Evolutionary conservation across 2,113 vertebrate species (phyloP).

Genomic region (Balaeniceps rex): DNA sequence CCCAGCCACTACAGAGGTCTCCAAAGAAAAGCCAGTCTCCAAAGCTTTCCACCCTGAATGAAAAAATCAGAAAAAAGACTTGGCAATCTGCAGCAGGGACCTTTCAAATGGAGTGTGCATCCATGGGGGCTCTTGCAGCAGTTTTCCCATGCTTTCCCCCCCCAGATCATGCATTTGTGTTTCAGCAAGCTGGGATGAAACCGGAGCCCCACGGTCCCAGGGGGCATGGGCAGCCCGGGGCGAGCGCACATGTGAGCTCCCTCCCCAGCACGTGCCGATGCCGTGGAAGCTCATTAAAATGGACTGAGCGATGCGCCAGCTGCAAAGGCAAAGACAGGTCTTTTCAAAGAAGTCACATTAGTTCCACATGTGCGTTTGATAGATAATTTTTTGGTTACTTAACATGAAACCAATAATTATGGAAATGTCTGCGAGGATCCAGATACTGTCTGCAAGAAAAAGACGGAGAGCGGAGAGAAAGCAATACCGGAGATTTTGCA

Average conservation of each 20-base stretch:
- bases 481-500: neutral
- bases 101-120: neutral
- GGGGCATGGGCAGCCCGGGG: rapidly evolving
- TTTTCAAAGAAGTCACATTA: conserved; percentile 50
- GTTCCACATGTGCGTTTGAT: conserved; percentile 46
- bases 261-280: neutral
- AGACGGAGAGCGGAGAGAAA: neutral
- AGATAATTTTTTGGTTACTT: conserved; percentile 45
- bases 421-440: conserved; percentile 20
- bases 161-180: rapidly evolving
- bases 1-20: neutral
- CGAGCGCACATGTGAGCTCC: rapidly evolving
- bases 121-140: neutral
- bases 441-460: neutral
- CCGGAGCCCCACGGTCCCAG: neutral
- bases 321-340: conserved; percentile 11
- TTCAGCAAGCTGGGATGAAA: neutral
- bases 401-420: conserved; percentile 54
- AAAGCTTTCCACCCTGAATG: neutral
- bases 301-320: neutral
- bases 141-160: rapidly evolving
- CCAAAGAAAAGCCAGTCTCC: neutral
- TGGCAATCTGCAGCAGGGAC: neutral
- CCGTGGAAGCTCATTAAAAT: neutral
- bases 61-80: neutral